These are phyloP conservation scores for Rhineura floridana DNA, from an alignment of 2,113 vertebrate genomes.

Conservation along the genomic window DNA sequence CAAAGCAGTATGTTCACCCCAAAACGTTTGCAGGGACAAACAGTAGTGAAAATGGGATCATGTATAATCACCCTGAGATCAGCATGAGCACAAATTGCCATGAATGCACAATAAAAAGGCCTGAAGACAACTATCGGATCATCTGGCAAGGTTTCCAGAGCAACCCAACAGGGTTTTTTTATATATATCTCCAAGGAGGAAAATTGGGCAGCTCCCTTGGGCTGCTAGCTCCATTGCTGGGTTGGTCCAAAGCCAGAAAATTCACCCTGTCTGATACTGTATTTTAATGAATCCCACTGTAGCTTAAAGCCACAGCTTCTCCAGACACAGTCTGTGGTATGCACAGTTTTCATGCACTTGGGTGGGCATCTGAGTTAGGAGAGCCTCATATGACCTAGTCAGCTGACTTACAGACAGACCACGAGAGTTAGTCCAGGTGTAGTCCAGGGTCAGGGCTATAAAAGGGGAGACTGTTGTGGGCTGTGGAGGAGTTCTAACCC, in stretches of 20 bases:
- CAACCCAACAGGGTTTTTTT: not conserved
- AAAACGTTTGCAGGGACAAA: too few species aligned
- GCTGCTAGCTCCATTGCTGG: not conserved
- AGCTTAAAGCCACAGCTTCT: not conserved
- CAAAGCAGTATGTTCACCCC: too few species aligned
- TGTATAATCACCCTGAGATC: too few species aligned
- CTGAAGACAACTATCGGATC: not conserved
- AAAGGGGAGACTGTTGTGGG: not conserved
- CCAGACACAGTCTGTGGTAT: not conserved
- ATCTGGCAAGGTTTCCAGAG: not conserved
- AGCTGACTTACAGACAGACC: too few species aligned
- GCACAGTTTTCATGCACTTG: not conserved
- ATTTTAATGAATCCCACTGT: not conserved
- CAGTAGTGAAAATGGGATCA: too few species aligned
- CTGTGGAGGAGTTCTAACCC: not conserved
- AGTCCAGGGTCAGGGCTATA: too few species aligned
- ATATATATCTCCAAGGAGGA: not conserved
- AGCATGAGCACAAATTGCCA: too few species aligned
- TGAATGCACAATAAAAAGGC: too few species aligned
- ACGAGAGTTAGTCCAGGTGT: too few species aligned
- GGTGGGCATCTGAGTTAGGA: not conserved
- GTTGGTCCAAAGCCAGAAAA: not conserved
- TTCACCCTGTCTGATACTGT: not conserved
- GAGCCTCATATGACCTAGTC: not conserved
- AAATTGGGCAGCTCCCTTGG: not conserved